Conservation (phyloP, 2,113 vertebrate genomes). For the Taurulus bubalis region DNA sequence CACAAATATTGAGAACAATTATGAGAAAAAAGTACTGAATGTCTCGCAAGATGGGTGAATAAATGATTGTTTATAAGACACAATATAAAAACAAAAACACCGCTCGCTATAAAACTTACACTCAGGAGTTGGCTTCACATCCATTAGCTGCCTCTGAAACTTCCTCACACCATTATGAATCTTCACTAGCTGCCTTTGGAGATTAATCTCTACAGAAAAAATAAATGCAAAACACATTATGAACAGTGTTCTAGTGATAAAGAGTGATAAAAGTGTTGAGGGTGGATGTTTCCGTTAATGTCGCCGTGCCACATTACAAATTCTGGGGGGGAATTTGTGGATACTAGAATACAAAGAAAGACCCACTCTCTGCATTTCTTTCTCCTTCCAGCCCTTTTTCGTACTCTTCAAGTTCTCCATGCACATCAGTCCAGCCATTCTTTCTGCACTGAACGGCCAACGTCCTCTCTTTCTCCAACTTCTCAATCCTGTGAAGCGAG, state of each 20-base stretch:
- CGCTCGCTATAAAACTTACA: constrained; percentile 76
- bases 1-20: neutral
- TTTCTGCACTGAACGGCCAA: constrained; percentile 84
- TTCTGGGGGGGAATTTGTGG: neutral
- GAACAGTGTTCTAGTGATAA: neutral
- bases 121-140: constrained; percentile 87
- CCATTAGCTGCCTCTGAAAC: constrained; percentile 88
- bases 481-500: constrained; percentile 82
- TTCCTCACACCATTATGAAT: constrained; percentile 86
- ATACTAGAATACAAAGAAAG: neutral
- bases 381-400: constrained; percentile 83
- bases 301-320: too few species aligned
- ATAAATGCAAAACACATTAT: constrained; percentile 1
- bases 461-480: constrained; percentile 88
- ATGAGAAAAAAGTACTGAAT: neutral
- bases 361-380: constrained; percentile 87
- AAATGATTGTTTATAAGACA: neutral
- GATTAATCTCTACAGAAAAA: constrained; percentile 81
- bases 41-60: neutral
- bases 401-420: constrained; percentile 84
- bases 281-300: neutral
- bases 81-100: neutral
- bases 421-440: constrained; percentile 82
- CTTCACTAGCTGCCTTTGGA: constrained; percentile 88
- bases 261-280: neutral